Evolutionary conservation across 2,113 vertebrate genomes (phyloP), one percentile per base, ranked within the genome.

Genomic region (Chionomys nivalis): DNA sequence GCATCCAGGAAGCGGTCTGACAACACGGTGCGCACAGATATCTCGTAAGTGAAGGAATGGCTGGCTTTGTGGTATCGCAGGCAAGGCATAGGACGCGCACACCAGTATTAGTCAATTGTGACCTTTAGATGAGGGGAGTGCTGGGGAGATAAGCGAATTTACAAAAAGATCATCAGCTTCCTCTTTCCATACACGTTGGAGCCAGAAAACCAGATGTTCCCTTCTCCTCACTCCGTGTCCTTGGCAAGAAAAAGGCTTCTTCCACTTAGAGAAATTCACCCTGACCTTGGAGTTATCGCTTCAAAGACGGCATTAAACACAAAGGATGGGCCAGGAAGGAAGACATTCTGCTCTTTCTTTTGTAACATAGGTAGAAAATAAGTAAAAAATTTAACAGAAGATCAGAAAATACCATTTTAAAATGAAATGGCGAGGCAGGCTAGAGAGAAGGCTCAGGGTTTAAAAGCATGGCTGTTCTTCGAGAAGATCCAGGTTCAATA

Each of bases 191-290:
- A 36, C 33, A 36, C 21, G 17, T 2, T 49, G 61, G 44, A 87
- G 83, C 63, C 83, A 87, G 83, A 87, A 68, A 47, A 87, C 83
- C 83, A 87, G 83, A 68, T 49, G 83, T 87, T 87, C 83, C 19
- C 2, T 49, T 68, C 83, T 86, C 63, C 63, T 68, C 63, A 87
- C 42, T 66, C 83, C 49, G 83, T 87, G 83, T 87, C 63, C 83
- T 68, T 87, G 83, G 83, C 83, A 87, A 87, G 31, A 31, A 42
- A 47, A 68, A 87, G 42, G 19, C 63, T 55, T 49, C 83, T 68
- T 68, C 42, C 31, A 87, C 42, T 49, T 47, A 68, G 42, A 68
- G 19, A 87, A 49, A 49, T 36, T 68, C 63, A 68, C 63, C 23
- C 42, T 47, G 63, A 68, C 44, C 42, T 87, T 24, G 42, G 42